Evolutionary conservation across 2,797 vertebrate species (phyloP).

Genomic region (Galagoides demidoff): DNA sequence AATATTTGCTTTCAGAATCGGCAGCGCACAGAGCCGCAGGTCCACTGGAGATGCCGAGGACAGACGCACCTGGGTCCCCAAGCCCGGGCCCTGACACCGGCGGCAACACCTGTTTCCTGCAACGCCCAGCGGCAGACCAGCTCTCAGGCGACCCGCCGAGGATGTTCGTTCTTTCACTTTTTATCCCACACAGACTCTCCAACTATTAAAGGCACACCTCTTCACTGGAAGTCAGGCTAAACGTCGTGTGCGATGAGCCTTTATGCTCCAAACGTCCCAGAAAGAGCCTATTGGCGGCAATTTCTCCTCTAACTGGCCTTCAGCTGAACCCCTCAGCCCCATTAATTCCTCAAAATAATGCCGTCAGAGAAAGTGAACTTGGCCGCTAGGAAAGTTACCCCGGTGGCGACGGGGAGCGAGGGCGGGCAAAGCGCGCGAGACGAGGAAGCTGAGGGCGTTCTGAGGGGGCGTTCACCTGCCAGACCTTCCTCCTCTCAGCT

Average conservation of each 20-base stretch:
- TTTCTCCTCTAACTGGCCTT: not conserved
- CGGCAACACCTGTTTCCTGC: not conserved
- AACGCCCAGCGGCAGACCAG: rapidly evolving
- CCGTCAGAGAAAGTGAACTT: slow-evolving; percentile 62
- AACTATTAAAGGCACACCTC: not conserved
- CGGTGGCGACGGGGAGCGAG: not conserved
- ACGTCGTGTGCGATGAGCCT: not conserved
- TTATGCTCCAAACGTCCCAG: not conserved
- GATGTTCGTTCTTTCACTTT: not conserved
- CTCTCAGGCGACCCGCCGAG: not conserved
- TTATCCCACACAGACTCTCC: not conserved
- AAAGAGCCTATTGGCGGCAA: not conserved
- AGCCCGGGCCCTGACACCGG: not conserved
- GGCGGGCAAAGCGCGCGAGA: not conserved
- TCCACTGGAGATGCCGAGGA: too few relatives aligned
- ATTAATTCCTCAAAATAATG: not conserved
- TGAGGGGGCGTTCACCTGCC: not conserved
- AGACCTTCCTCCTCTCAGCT: not conserved
- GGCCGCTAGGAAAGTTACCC: slow-evolving; percentile 42
- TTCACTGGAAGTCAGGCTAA: not conserved
- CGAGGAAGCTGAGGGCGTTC: rapidly evolving
- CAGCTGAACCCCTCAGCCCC: not conserved
- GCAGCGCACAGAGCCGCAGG: not conserved
- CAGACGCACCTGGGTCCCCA: not conserved
- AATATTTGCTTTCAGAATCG: rapidly evolving